Evolutionary conservation across 2,888 invertebrate species (phyloP), one percentile per base, ranked within the genome.

Genomic region (Myathropa florea): DNA sequence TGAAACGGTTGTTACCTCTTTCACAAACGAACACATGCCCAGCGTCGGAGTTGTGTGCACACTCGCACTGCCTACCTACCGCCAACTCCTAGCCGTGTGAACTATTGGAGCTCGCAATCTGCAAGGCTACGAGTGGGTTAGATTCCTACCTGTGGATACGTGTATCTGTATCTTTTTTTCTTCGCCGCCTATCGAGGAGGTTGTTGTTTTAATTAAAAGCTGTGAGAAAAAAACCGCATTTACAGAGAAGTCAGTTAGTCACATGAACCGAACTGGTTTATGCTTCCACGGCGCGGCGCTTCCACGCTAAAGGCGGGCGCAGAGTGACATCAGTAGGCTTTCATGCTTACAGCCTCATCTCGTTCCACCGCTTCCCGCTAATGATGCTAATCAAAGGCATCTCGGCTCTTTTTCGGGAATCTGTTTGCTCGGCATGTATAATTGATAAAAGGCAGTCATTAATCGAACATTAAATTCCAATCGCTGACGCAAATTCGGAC

Each of bases 1-100:
- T 59, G 24, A 59, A 59, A 59, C 59, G 59, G 59, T 59, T 59
- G 24, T 59, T 59, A 59, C 59, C n/a, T 59, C 59, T 59, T 59
- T 59, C 59, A 59, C 59, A 59, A 59, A 26, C 24, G 26, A 24
- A 23, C 24, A 10, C 24, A 46, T 21, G 46, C 18, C 18, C 46
- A n/a, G 46, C 46, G 46, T 33, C 33, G 33, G 33, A n/a, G n/a
- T n/a, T n/a, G n/a, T n/a, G n/a, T 33, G 33, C 18, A 6, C 46
- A 46, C 18, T 46, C 46, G 46, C 46, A 46, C 46, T 46, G 9
- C 46, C 18, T 18, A 46, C 18, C 46, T 18, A 46, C 46, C 46
- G 24, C 12, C 24, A 57, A 24, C 24, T 57, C 57, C 24, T 23
- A 23, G 23, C 57, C 57, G 59, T 59, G 59, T 59, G 59, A 59